These are phyloP conservation scores for Andrena trimmerana DNA, from an alignment of 2,888 invertebrate genomes.

Conservation along the genomic window DNA sequence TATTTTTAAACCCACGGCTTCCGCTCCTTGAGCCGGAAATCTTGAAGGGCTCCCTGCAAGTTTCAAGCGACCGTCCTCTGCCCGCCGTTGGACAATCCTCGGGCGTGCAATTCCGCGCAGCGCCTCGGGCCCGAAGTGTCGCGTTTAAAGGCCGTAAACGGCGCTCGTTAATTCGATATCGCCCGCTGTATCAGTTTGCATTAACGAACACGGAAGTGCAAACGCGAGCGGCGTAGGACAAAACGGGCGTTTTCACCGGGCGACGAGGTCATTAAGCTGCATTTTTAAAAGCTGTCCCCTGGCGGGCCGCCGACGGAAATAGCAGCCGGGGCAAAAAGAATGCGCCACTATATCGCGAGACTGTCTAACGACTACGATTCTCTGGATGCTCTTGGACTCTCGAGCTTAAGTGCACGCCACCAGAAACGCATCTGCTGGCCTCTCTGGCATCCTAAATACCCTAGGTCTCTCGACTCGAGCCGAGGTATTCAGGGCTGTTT, in stretches of 20 bases:
- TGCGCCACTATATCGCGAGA: conserved; percentile 17
- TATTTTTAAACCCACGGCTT: neutral
- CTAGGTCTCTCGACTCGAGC: neutral
- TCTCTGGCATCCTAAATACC: conserved; percentile 11
- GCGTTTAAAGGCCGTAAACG: conserved; percentile 47
- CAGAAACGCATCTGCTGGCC: conserved; percentile 15
- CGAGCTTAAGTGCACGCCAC: conserved; percentile 40
- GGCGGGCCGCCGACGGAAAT: conserved; percentile 44
- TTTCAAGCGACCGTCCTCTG: neutral
- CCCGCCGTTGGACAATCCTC: conserved; percentile 14
- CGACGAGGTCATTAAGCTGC: conserved; percentile 58
- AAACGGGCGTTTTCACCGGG: conserved; percentile 35
- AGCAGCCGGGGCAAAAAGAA: conserved; percentile 31
- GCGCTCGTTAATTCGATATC: conserved; percentile 53
- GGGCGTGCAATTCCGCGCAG: conserved; percentile 24
- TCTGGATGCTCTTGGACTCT: conserved; percentile 23
- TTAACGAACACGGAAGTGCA: conserved; percentile 48
- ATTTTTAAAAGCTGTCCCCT: conserved; percentile 60
- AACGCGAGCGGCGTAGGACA: conserved; percentile 24
- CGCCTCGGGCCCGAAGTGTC: conserved; percentile 34
- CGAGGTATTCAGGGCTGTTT: conserved; percentile 21
- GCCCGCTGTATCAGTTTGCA: conserved; percentile 44
- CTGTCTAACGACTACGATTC: conserved; percentile 52
- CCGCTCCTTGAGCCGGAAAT: neutral
- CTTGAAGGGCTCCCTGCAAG: conserved; percentile 2